Percentiles rank a stretch among this genome's conserved stretches.
phyloP scores from a whole-genome alignment of 2,113 vertebrate species.

The Nesogale talazaci region DNA sequence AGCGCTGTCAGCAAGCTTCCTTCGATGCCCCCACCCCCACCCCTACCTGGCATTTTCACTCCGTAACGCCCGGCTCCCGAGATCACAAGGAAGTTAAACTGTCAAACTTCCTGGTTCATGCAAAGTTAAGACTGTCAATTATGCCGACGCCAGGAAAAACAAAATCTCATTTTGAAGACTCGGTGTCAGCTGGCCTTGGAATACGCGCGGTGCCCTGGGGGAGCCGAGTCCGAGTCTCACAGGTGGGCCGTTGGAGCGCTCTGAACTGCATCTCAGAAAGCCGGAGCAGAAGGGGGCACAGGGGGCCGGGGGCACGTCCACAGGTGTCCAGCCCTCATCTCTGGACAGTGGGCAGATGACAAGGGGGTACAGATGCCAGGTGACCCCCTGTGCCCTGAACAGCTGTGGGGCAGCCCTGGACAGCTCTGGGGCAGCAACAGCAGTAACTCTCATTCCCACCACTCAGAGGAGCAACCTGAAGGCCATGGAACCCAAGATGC shows the following conservation, averaged over 20 bases:
- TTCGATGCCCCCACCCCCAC: fast-evolving
- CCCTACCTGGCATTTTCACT: background rate
- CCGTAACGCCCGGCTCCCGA: slow-evolving; percentile 9
- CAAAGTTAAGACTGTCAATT: slow-evolving; percentile 71
- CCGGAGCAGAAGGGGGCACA: background rate
- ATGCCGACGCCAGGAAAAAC: background rate
- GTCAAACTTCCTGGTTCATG: slow-evolving; percentile 73
- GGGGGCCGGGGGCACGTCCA: fast-evolving
- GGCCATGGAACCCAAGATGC: background rate
- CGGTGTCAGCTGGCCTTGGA: background rate
- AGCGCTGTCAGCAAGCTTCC: background rate
- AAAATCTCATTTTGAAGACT: background rate
- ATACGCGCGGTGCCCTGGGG: background rate
- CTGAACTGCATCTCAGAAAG: background rate
- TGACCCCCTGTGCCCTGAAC: too few relatives aligned
- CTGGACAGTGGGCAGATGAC: background rate
- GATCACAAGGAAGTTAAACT: slow-evolving; percentile 67
- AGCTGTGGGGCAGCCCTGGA: too few relatives aligned
- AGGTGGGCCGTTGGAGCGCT: too few relatives aligned
- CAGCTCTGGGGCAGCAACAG: too few relatives aligned
- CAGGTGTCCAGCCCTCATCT: background rate
- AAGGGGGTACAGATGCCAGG: too few relatives aligned
- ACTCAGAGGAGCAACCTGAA: background rate
- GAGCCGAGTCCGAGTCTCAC: background rate
- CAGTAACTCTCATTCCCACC: background rate